Evolutionary conservation across 2,797 vertebrate genomes (phyloP), one percentile per base, ranked within the genome.

Genomic region (Nannoperca australis): DNA sequence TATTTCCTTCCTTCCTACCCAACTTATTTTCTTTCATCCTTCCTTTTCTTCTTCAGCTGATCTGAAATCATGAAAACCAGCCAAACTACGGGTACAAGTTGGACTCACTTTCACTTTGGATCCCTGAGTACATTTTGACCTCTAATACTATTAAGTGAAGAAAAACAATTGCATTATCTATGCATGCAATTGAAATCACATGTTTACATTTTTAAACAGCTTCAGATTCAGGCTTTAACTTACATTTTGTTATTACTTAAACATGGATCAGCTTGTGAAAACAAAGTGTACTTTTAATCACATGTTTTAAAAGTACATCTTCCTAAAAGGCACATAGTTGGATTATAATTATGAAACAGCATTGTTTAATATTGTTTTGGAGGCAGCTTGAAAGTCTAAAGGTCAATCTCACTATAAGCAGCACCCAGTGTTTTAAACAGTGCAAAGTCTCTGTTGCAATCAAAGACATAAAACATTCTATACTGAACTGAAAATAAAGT

Each of bases 361-460:
- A 34, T 34, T 34, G 34, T n/a, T 32, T 8, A 27, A n/a, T 4
- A 38, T 27, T 61, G 22, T 44, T 47, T 13, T 36, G 18, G 17
- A 60, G 44, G 45, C 11, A 47, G 44, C 22, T 60, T 36, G 13
- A 60, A 38, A 49, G 38, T 22, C 36, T 51, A 60, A 50, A 66
- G 53, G 60, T 56, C 18, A 1, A 45, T 63, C 10, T 67, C 32
- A 13, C 18, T 47, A 17, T 18, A 40, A 70, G 24, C 18, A 47
- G 18, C 47, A 65, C n/a, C 3, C 18, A 17, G 17, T 45, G 18
- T 47, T 63, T 62, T 17, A 24, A 36, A 68, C 10, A 14, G n/a
- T 66, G 24, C 73, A 75, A 75, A 68, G 58, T 63, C 38, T 51
- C n/a, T 65, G 49, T 38, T n/a, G n/a, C 12, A 76, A 36, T 30